Percentiles rank a stretch among this genome's conserved stretches.
Conservation (phyloP, 2,797 vertebrate species). For the Neopelma chrysocephalum region DNA sequence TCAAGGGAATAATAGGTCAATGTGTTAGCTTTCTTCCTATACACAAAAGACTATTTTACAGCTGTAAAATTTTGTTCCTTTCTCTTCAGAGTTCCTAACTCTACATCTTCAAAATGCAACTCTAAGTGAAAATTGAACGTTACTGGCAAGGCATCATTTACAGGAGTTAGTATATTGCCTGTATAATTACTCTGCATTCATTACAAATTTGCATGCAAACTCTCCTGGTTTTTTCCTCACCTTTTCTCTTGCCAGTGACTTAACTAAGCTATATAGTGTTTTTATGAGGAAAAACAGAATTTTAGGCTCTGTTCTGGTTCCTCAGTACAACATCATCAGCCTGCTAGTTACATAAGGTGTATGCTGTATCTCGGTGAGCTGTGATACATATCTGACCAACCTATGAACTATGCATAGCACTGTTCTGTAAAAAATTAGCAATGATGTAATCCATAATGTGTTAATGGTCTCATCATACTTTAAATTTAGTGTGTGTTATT, state of each 20-base stretch:
- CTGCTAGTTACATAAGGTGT: neutral
- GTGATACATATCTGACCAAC: neutral
- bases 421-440: neutral
- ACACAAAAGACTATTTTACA: neutral
- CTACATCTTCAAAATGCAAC: neutral
- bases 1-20: neutral
- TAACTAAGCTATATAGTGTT: neutral
- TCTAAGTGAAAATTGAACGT: neutral
- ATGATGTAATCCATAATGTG: neutral
- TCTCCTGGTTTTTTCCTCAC: neutral
- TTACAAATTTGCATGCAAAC: neutral
- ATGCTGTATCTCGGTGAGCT: neutral
- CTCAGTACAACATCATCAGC: neutral
- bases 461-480: neutral
- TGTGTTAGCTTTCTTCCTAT: neutral
- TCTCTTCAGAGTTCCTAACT: neutral
- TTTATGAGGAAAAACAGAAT: neutral
- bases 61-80: neutral
- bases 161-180: neutral
- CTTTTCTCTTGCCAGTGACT: neutral
- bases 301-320: neutral
- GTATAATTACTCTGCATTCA: neutral
- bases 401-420: neutral
- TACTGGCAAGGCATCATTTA: neutral
- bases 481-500: neutral